Base-by-base conservation (phyloP, 1,140 invertebrate genomes). In the Melanaphis sacchari region DNA sequence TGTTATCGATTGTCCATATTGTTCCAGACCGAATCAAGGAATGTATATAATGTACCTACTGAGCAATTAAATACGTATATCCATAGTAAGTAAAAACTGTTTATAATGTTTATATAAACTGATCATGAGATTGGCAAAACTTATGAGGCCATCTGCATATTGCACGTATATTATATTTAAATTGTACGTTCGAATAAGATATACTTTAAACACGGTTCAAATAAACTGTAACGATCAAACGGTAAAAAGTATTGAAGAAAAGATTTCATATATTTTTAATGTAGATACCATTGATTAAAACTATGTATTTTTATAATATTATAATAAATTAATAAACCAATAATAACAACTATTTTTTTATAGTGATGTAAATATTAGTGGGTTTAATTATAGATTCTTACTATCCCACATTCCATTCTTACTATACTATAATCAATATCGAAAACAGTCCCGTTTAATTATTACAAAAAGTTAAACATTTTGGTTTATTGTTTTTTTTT, bases 1-100 rank as follows among this genome's bases (percentile, higher is more conserved):
- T n/a, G 52, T 59, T 41, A 90, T 59, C 49, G 88, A 31, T 38
- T 54, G 15, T 84, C 24, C 59, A 92, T 82, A 84, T 92, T 84
- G 91, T 82, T 82, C 91, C 4, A 24, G 81, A 92, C 38, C 22
- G 90, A 81, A 91, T 46, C 59, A n/a, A 7, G 5, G 41, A 46
- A 36, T 81, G 22, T 41, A 38, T 36, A 49, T 36, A 36, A 9
- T 8, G 40, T 38, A 54, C 11, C 40, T 22, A 46, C 15, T 36
- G 41, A 38, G 22, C 21, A 89, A 89, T 89, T 52, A 89, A 52
- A 89, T 36, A 38, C 2, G 15, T n/a, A 24, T 66, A n/a, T 15
- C 31, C n/a, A n/a, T 66, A 31, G 8, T 59, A 31, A 9, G 54
- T 66, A 66, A n/a, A n/a, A 66, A n/a, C 54, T 11, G 54, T 59